A percentile compares a stretch with the other conserved stretches of the same genome.
phyloP scores from a whole-genome alignment of 1,140 invertebrate species.

The Tetragonula clypearis region DNA sequence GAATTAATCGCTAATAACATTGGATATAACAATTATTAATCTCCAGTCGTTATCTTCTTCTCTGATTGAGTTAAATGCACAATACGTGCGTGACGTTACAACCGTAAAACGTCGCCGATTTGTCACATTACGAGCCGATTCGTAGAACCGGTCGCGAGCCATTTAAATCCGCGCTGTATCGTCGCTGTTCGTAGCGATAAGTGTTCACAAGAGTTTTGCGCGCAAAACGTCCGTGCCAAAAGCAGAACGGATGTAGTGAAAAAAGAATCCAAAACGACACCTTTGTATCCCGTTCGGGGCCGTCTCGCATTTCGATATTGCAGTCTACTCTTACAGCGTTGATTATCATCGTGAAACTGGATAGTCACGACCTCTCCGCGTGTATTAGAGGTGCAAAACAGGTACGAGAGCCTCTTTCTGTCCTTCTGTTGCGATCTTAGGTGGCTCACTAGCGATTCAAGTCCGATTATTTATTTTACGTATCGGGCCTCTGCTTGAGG shows the following conservation, averaged over 20 bases:
- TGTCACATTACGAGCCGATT: not conserved
- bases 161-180: slow-evolving; percentile 4
- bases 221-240: slow-evolving; percentile 14
- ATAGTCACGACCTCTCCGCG: slow-evolving; percentile 35
- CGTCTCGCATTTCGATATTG: slow-evolving; percentile 51
- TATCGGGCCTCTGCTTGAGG: too few species aligned
- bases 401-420: slow-evolving; percentile 19
- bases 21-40: too few species aligned
- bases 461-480: too few species aligned
- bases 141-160: not conserved
- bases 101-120: not conserved
- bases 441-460: not conserved
- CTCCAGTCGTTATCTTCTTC: too few species aligned
- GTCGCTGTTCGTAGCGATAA: slow-evolving; percentile 21
- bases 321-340: slow-evolving; percentile 49
- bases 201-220: not conserved
- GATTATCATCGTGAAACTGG: slow-evolving; percentile 53
- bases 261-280: slow-evolving; percentile 49
- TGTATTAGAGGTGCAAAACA: slow-evolving; percentile 19
- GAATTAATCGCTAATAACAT: too few species aligned
- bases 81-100: not conserved
- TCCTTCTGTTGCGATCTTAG: not conserved
- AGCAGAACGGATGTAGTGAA: slow-evolving; percentile 34
- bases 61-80: too few species aligned
- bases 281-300: slow-evolving; percentile 44